phyloP scores from a whole-genome alignment of 1,140 invertebrate species.

The Leptinotarsa defecta region DNA sequence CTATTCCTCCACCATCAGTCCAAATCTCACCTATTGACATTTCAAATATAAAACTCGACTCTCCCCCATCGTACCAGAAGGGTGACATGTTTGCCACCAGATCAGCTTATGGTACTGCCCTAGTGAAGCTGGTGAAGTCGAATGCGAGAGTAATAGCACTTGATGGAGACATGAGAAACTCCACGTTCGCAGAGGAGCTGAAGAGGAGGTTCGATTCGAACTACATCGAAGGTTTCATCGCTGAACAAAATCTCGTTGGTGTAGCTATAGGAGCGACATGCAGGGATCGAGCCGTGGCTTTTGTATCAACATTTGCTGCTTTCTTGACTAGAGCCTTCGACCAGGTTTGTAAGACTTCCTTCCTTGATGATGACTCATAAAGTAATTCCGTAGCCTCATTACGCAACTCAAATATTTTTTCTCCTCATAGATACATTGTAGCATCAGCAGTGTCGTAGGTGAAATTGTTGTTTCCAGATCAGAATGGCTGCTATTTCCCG shows the following conservation, averaged over 20 bases:
- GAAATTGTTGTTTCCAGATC: conserved; percentile 64
- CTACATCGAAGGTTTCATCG: conserved; percentile 98
- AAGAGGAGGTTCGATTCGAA: conserved; percentile 73
- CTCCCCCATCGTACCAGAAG: conserved; percentile 83
- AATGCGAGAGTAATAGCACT: conserved; percentile 87
- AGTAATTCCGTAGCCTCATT: background rate
- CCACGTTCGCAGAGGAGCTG: conserved; percentile 93
- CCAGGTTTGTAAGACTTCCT: conserved; percentile 63
- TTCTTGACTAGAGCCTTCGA: conserved; percentile 97
- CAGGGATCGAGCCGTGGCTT: conserved; percentile 85
- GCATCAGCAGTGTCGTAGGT: background rate
- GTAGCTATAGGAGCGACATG: conserved; percentile 92
- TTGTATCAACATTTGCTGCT: conserved; percentile 95
- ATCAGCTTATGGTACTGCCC: conserved; percentile 83
- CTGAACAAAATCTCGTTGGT: conserved; percentile 97
- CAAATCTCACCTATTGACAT: conserved; percentile 74
- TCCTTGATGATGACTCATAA: background rate
- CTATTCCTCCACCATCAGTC: conserved; percentile 64
- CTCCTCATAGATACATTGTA: background rate
- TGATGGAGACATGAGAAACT: conserved; percentile 98
- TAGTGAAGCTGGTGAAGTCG: conserved; percentile 85
- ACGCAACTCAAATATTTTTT: too few species aligned
- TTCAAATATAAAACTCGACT: conserved; percentile 73
- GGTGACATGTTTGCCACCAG: conserved; percentile 88
- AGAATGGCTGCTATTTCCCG: conserved; percentile 99